These are phyloP conservation scores for Salminus brasiliensis DNA, from an alignment of 2,113 vertebrate species.

Conservation along the genomic window DNA sequence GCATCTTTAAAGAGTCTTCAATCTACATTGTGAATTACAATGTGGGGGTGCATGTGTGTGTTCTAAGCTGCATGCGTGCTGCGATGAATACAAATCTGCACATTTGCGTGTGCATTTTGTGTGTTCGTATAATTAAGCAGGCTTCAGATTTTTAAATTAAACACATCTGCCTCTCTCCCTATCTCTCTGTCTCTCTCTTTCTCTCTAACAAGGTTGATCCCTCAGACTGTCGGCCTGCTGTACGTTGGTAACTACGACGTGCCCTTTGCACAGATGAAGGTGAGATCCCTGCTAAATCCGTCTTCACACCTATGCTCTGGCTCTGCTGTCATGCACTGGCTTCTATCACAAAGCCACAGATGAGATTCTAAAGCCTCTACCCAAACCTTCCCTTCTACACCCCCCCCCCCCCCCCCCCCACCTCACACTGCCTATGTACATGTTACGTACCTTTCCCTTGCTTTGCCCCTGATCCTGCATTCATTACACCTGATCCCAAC, in stretches of 20 bases:
- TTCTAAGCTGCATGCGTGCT: neutral
- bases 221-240: slow-evolving; percentile 92
- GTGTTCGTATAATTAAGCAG: neutral
- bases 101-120: neutral
- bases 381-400: no score
- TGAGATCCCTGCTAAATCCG: slow-evolving; percentile 68
- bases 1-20: neutral
- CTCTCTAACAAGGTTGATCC: slow-evolving; percentile 84
- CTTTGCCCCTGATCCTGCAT: neutral
- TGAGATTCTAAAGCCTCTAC: neutral
- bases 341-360: neutral
- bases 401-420: neutral
- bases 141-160: neutral
- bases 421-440: neutral
- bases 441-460: neutral
- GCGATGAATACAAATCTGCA: neutral
- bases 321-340: neutral
- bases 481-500: neutral
- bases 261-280: slow-evolving; percentile 98
- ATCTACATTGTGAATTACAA: neutral
- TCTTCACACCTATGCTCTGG: neutral
- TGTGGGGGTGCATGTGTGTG: neutral
- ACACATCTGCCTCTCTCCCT: neutral
- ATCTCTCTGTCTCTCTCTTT: slow-evolving; percentile 8
- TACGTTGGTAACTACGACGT: slow-evolving; percentile 94